Percentiles rank a stretch among this genome's conserved stretches.
These are phyloP conservation scores for Pyrocoelia pectoralis DNA, from an alignment of 2,888 invertebrate species.

Conservation along the genomic window DNA sequence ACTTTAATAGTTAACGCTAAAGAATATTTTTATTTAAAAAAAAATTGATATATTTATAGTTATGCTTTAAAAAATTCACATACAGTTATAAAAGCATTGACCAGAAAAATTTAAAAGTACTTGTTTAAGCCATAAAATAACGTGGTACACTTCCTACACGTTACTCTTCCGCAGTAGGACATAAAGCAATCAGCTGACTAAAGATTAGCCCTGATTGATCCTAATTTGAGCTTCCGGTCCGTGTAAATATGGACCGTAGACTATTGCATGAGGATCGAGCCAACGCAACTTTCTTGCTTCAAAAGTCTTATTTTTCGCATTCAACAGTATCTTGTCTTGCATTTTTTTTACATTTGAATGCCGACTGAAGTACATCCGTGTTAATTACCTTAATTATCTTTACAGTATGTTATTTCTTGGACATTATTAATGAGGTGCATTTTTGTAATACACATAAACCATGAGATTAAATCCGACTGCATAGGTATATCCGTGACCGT, in stretches of 20 bases:
- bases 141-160: constrained; percentile 35
- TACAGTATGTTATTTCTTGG: no score
- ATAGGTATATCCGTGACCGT: no score
- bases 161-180: constrained; percentile 47
- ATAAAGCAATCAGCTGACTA: constrained; percentile 60
- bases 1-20: no score
- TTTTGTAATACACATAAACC: no score
- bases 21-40: neutral
- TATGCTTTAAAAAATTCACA: neutral
- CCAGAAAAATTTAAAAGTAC: constrained; percentile 16
- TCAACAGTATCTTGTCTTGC: neutral
- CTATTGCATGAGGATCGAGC: constrained; percentile 21
- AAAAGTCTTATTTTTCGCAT: constrained; percentile 17
- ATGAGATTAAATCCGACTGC: no score
- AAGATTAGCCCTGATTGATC: constrained; percentile 60
- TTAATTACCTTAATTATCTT: no score
- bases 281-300: constrained; percentile 33
- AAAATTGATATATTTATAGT: neutral
- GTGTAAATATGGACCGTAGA: constrained; percentile 40
- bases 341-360: no score
- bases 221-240: constrained; percentile 60
- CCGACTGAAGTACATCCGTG: neutral
- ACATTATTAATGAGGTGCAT: no score
- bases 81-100: constrained; percentile 4
- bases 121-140: constrained; percentile 30